phyloP scores from a whole-genome alignment of 2,113 vertebrate genomes.

The Typhlomys cinereus region DNA sequence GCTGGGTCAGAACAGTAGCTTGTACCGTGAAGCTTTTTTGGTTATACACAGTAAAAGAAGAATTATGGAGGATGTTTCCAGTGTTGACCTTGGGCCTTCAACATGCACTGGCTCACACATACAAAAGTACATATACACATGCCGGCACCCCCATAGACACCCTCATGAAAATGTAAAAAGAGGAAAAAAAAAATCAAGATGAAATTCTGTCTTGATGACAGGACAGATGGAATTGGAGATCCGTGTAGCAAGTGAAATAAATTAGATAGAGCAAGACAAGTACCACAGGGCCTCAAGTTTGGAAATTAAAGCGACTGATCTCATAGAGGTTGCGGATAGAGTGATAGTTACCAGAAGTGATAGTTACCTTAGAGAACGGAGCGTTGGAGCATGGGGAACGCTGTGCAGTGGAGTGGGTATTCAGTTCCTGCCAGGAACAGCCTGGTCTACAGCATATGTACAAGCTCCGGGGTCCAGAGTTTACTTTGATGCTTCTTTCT shows the following conservation, averaged over 20 bases:
- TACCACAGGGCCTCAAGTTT: neutral
- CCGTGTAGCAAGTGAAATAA: neutral
- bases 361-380: no score
- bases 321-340: neutral
- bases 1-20: neutral
- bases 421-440: neutral
- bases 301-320: neutral
- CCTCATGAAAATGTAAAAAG: no score
- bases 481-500: neutral
- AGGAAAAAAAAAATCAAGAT: no score
- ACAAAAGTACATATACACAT: no score
- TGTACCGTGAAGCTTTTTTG: neutral
- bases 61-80: no score
- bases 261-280: neutral
- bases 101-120: no score
- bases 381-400: neutral
- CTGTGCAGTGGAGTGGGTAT: no score
- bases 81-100: no score
- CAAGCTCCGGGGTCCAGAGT: constrained; percentile 43
- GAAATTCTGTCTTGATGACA: neutral
- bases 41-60: neutral
- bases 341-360: neutral
- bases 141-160: no score
- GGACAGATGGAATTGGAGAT: neutral
- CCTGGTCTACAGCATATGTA: neutral